Evolutionary conservation across 2,113 vertebrate species (phyloP).

Genomic region (Lampris megalopsis): DNA sequence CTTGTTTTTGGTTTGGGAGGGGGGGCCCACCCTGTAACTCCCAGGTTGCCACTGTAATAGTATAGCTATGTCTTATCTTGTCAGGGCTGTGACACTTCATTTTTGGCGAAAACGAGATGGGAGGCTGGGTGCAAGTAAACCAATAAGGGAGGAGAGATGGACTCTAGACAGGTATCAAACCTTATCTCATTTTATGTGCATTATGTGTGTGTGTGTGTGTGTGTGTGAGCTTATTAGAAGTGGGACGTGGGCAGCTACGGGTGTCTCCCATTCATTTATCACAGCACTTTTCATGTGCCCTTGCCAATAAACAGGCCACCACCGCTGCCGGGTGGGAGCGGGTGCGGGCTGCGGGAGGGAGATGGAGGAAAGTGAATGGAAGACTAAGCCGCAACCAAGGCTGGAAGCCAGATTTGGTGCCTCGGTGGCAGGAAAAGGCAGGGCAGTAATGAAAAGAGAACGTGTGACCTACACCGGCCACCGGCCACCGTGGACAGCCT

Average conservation of each 20-base stretch:
- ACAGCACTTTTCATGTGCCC: conserved; percentile 7
- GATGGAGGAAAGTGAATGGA: conserved; percentile 9
- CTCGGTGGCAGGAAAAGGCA: background rate
- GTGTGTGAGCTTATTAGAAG: conserved; percentile 30
- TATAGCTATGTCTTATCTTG: background rate
- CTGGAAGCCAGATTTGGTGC: background rate
- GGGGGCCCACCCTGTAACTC: no score
- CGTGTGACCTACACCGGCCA: background rate
- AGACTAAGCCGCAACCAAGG: conserved; percentile 28
- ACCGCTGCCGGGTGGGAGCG: conserved; percentile 13
- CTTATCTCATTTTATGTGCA: background rate
- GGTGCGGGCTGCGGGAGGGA: conserved; percentile 20
- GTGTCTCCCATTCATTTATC: conserved; percentile 26
- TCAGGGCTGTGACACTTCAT: background rate
- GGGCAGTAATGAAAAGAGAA: conserved; percentile 26
- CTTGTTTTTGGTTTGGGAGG: no score
- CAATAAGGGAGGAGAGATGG: conserved; percentile 1
- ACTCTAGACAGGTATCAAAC: background rate
- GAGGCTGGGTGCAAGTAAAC: background rate
- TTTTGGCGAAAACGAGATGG: background rate
- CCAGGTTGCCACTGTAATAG: background rate
- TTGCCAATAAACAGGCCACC: conserved; percentile 15
- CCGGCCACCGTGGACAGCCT: background rate
- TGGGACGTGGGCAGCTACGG: conserved; percentile 16
- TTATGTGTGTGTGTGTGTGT: conserved; percentile 3